These are phyloP conservation scores for Tolypeutes matacus DNA, from an alignment of 2,797 vertebrate genomes.

Conservation along the genomic window DNA sequence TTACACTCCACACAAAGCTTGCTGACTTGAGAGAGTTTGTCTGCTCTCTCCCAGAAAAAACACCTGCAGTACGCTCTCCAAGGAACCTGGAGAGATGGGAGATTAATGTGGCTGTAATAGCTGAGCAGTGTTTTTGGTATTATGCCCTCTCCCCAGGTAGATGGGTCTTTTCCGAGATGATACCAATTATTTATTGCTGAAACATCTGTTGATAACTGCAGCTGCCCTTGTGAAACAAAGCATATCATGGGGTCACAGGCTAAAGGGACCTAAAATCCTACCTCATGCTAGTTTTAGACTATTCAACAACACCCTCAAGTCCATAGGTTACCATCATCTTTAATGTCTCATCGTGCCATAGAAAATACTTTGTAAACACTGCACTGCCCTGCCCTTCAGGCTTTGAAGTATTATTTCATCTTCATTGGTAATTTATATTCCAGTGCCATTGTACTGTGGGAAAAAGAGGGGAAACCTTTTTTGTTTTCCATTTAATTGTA, in stretches of 20 bases:
- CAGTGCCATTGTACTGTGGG: slow-evolving; percentile 87
- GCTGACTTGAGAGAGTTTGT: slow-evolving; percentile 85
- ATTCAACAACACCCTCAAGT: slow-evolving; percentile 87
- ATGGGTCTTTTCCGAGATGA: slow-evolving; percentile 88
- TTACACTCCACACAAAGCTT: slow-evolving; percentile 83
- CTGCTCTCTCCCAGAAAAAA: slow-evolving; percentile 86
- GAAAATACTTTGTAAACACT: slow-evolving; percentile 89
- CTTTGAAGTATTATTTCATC: slow-evolving; percentile 92
- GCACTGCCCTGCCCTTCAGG: slow-evolving; percentile 84
- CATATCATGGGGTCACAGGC: slow-evolving; percentile 87
- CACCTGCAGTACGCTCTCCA: slow-evolving; percentile 89
- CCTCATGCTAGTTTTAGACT: slow-evolving; percentile 87
- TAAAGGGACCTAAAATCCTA: slow-evolving; percentile 86
- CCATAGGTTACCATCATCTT: slow-evolving; percentile 87
- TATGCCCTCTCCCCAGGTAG: slow-evolving; percentile 91
- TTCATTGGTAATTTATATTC: slow-evolving; percentile 90
- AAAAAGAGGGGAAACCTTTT: slow-evolving; percentile 86
- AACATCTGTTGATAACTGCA: slow-evolving; percentile 93
- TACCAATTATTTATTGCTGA: slow-evolving; percentile 92
- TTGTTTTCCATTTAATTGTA: slow-evolving; percentile 89
- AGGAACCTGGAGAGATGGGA: slow-evolving; percentile 90
- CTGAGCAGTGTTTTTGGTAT: slow-evolving; percentile 86
- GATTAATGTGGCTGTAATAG: slow-evolving; percentile 90
- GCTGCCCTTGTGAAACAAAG: slow-evolving; percentile 90
- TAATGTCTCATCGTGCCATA: slow-evolving; percentile 82